Evolutionary conservation across 1,140 invertebrate genomes (phyloP).

Genomic region (Uloborus diversus): DNA sequence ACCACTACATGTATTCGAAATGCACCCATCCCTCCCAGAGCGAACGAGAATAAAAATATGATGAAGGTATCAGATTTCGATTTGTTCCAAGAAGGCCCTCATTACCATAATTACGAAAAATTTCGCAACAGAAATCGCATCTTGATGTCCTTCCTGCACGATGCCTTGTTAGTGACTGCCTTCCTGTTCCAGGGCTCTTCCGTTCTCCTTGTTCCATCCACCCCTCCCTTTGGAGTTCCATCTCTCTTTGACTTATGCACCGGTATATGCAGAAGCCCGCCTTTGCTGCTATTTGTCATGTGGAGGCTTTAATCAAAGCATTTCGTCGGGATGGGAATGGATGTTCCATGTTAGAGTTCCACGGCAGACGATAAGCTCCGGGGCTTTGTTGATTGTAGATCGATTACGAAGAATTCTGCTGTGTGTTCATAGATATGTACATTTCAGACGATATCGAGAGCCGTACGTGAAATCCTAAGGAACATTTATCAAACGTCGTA

Average conservation of each 20-base stretch:
- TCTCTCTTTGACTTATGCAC: too few relatives aligned
- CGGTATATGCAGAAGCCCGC: too few relatives aligned
- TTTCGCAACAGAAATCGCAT: conserved; percentile 1
- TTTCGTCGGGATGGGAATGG: background rate
- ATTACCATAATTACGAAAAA: conserved; percentile 50
- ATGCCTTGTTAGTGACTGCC: background rate
- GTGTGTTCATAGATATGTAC: background rate
- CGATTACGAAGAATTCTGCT: background rate
- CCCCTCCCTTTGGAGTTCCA: background rate
- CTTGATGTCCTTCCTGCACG: background rate
- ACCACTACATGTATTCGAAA: too few relatives aligned
- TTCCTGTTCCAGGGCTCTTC: background rate
- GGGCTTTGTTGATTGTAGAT: background rate
- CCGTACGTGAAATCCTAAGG: too few relatives aligned
- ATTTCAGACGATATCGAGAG: background rate
- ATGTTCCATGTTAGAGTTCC: background rate
- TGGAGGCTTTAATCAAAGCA: conserved; percentile 4
- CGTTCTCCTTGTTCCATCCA: background rate
- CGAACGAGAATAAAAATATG: conserved; percentile 37
- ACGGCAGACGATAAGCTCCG: background rate
- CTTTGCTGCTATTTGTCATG: background rate
- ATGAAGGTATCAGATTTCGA: conserved; percentile 48
- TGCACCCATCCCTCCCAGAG: too few relatives aligned
- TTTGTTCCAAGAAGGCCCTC: conserved; percentile 28
- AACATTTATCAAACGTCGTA: too few relatives aligned